These are phyloP conservation scores for Nycticebus coucang DNA, from an alignment of 2,113 vertebrate species.

Conservation along the genomic window DNA sequence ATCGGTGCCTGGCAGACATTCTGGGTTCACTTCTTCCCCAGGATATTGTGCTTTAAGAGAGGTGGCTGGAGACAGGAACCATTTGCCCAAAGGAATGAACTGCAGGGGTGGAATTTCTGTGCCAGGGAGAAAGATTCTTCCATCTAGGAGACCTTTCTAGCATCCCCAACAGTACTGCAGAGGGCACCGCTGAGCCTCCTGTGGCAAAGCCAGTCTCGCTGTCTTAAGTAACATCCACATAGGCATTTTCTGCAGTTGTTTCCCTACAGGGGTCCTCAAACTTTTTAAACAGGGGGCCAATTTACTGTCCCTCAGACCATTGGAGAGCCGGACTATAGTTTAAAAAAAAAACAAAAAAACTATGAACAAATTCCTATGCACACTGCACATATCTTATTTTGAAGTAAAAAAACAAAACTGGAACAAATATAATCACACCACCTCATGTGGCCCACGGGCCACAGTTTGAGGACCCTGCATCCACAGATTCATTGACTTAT, in stretches of 20 bases:
- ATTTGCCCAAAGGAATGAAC: neutral
- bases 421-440: no score
- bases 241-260: neutral
- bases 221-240: neutral
- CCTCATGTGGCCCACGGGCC: no score
- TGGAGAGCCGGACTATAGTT: no score
- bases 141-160: neutral
- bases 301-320: no score
- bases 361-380: no score
- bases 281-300: no score
- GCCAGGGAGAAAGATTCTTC: neutral
- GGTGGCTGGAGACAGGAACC: neutral
- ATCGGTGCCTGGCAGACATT: neutral
- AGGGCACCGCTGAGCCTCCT: neutral
- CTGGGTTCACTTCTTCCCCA: neutral
- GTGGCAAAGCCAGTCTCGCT: neutral
- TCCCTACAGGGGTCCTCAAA: neutral
- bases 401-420: no score
- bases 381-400: no score
- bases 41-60: neutral
- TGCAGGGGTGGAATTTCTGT: neutral
- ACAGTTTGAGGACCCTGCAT: no score
- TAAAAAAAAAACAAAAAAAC: no score
- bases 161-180: no score
- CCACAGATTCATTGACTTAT: neutral